Evolutionary conservation across 1,140 invertebrate genomes (phyloP), one percentile per base, ranked within the genome.

Genomic region (Eubasilissa regina): DNA sequence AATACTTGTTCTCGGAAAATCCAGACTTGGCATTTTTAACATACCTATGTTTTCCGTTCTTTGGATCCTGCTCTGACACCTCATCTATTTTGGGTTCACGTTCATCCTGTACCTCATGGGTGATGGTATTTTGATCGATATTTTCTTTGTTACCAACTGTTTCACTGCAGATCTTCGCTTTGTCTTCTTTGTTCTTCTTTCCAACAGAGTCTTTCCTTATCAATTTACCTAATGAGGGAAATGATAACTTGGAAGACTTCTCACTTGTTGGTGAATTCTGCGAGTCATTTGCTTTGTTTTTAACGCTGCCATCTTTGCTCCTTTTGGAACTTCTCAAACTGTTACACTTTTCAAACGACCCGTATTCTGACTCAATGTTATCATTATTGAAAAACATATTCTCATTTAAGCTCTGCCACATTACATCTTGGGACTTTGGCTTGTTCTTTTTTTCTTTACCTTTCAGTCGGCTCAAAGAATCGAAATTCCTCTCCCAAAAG

Each of bases 351-450:
- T 89, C 87, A 11, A 89, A 84, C 21, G 84, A 84, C 12, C 81
- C 81, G 43, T 87, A 87, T 17, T 85, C 84, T 12, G 80, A 83
- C 84, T 89, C 89, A 44, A 89, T 89, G 70, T 86, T 88, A 8
- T 89, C 87, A 70, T 86, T 88, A 77, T 87, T 90, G 64, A 88
- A 91, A 81, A 92, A 90, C 83, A 91, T 88, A 82, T 92, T 91
- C 80, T 92, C 91, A 81, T 92, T 92, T 7, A 92, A 85, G 84
- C 91, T 92, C 75, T 91, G 90, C 1, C 90, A 91, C 91, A 92
- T 92, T 0, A 91, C 83, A 80, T 92, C 90, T 19, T 88, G 83
- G 6, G 25, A 35, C 74, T 78, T 78, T 0, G 83, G 80, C 81
- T 88, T 88, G 44, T 79, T 83, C 74, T 87, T 87, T 73, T 89